These are phyloP conservation scores for Vidua macroura DNA, from an alignment of 2,113 vertebrate genomes.

Conservation along the genomic window DNA sequence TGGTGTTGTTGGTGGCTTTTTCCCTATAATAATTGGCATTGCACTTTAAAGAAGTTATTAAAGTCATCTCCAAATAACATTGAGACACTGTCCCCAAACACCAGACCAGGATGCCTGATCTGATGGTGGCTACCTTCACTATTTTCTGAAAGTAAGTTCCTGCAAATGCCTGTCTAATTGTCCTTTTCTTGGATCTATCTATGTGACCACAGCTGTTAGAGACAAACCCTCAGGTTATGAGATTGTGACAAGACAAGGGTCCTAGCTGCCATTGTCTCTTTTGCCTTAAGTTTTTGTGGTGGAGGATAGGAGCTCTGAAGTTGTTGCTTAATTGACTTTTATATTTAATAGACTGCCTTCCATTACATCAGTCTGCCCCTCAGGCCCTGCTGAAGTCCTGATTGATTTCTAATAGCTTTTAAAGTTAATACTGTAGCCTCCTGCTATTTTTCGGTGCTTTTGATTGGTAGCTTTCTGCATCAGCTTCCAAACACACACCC, in stretches of 20 bases:
- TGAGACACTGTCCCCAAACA: not conserved
- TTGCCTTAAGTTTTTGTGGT: not conserved
- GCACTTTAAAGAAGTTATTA: not conserved
- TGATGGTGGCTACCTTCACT: not conserved
- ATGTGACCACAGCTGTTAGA: not conserved
- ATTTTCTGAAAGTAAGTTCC: not conserved
- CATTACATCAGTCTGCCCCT: conserved; percentile 10
- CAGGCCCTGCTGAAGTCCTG: conserved; percentile 1
- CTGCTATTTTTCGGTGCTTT: conserved; percentile 27
- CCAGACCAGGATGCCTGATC: not conserved
- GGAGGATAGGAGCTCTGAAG: not conserved
- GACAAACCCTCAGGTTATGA: not conserved
- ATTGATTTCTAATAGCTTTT: conserved; percentile 56
- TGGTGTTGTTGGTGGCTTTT: too few relatives aligned
- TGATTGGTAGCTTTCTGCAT: not conserved
- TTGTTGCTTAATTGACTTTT: conserved; percentile 32
- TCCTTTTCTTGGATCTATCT: not conserved
- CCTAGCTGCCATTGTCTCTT: not conserved
- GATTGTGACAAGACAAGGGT: not conserved
- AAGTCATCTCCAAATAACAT: not conserved
- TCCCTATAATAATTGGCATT: not conserved
- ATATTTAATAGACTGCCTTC: conserved; percentile 11
- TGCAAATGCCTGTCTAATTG: not conserved
- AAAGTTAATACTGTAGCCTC: conserved; percentile 18
- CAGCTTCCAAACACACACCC: not conserved